Conservation (phyloP, 2,888 invertebrate genomes). For the Onchidella celtica region DNA sequence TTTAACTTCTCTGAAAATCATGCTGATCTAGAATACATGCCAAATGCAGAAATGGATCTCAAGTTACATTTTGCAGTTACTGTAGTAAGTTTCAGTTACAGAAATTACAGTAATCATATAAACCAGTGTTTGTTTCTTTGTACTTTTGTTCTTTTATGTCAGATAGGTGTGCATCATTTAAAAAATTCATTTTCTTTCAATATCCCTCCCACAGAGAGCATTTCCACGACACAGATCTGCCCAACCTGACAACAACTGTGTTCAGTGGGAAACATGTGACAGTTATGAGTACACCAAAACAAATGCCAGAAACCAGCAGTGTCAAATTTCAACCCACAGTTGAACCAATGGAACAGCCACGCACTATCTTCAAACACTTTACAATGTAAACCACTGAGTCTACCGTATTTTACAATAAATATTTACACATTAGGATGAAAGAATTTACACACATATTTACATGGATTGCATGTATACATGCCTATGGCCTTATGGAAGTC, state of each 20-base stretch:
- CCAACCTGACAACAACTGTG: slow-evolving; percentile 72
- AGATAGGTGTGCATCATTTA: neutral
- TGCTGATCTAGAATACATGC: too few relatives aligned
- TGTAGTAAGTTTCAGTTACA: too few relatives aligned
- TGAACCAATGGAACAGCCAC: neutral
- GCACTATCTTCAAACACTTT: neutral
- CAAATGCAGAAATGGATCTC: too few relatives aligned
- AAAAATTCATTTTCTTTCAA: too few relatives aligned
- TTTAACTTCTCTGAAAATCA: too few relatives aligned
- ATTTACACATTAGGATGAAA: too few relatives aligned
- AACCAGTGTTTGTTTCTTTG: too few relatives aligned
- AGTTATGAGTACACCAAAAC: slow-evolving; percentile 25
- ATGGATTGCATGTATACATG: too few relatives aligned
- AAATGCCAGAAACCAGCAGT: neutral
- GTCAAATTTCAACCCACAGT: neutral
- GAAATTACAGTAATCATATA: too few relatives aligned
- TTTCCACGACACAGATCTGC: slow-evolving; percentile 74
- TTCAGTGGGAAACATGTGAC: slow-evolving; percentile 52
- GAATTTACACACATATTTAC: too few relatives aligned
- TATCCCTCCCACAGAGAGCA: slow-evolving; percentile 72
- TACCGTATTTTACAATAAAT: neutral
- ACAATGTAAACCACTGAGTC: neutral
- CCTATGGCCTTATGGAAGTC: too few relatives aligned
- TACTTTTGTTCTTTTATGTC: neutral
- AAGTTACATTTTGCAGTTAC: too few relatives aligned